Percentiles rank a stretch among this genome's conserved stretches.
Conservation (phyloP, 2,888 invertebrate genomes). For the Thymelicus lineola region DNA sequence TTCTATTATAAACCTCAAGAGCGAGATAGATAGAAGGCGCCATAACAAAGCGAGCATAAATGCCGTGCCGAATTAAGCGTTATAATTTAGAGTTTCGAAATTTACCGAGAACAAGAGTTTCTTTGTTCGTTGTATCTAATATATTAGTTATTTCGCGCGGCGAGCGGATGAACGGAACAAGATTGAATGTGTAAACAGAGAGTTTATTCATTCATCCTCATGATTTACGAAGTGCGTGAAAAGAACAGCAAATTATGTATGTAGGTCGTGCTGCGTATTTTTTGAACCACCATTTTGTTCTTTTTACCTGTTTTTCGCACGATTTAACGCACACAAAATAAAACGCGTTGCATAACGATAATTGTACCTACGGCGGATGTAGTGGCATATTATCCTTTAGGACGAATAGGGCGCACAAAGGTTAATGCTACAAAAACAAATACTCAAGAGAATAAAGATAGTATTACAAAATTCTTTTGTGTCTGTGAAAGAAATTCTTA, state of each 20-base stretch:
- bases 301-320: background rate
- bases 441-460: background rate
- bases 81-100: conserved; percentile 24
- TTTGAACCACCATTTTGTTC: conserved; percentile 17
- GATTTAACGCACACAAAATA: background rate
- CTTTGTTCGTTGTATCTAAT: conserved; percentile 23
- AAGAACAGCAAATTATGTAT: conserved; percentile 11
- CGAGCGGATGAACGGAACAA: conserved; percentile 13
- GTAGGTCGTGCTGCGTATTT: conserved; percentile 12
- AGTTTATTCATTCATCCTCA: conserved; percentile 20
- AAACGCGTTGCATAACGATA: background rate
- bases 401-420: background rate
- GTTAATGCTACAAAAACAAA: background rate
- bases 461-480: background rate
- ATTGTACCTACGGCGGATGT: background rate
- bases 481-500: no score
- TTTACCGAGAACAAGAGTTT: conserved; percentile 23
- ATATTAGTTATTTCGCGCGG: background rate
- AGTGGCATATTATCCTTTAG: conserved; percentile 3
- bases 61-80: conserved; percentile 15
- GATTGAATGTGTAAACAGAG: conserved; percentile 20
- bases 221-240: conserved; percentile 15
- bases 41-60: conserved; percentile 37
- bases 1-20: conserved; percentile 42
- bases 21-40: conserved; percentile 32